Evolutionary conservation across 2,888 invertebrate genomes (phyloP), one percentile per base, ranked within the genome.

Genomic region (Notocelia uddmanniana): DNA sequence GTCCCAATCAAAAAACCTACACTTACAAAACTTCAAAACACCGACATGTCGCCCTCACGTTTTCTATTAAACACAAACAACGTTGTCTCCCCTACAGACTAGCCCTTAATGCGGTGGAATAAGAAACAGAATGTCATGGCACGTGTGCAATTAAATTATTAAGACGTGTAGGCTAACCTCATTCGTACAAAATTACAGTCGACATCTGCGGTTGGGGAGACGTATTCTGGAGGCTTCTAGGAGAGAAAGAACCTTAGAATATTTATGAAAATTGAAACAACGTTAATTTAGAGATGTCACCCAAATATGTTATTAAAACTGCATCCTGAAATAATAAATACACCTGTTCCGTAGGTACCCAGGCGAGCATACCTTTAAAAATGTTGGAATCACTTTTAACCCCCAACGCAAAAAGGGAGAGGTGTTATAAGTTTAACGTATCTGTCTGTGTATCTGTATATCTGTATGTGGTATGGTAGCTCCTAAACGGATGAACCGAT

Each of bases 181-280:
- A 85, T 86, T 88, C 83, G 84, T 82, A 83, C 83, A 76, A 87
- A 88, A 89, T 89, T 88, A 80, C 86, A 72, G 85, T 81, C 81
- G 83, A 81, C 87, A 80, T 83, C 85, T 88, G 88, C 79, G 88
- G 87, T 87, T 86, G 81, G 71, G 68, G 74, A 71, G 77, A 13
- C 41, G 23, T 85, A 85, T 85, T 86, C 83, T 84, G 81, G 68
- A 78, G 76, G 2, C 31, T 62, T 63, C 41, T 70, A 21, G 37
- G 31, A 55, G 18, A 31, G 0, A 34, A 52, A 31, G 19, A 6
- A 1, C 26, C 5, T 18, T 19, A 11, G 19, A 15, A 41, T 2
- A 48, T 26, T 34, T 34, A 64, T 37, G 60, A 11, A 23, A 55
- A 26, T n/a, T n/a, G n/a, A n/a, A n/a, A n/a, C n/a, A n/a, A n/a